These are phyloP conservation scores for Nyctereutes procyonoides DNA, from an alignment of 2,113 vertebrate genomes.

Conservation along the genomic window DNA sequence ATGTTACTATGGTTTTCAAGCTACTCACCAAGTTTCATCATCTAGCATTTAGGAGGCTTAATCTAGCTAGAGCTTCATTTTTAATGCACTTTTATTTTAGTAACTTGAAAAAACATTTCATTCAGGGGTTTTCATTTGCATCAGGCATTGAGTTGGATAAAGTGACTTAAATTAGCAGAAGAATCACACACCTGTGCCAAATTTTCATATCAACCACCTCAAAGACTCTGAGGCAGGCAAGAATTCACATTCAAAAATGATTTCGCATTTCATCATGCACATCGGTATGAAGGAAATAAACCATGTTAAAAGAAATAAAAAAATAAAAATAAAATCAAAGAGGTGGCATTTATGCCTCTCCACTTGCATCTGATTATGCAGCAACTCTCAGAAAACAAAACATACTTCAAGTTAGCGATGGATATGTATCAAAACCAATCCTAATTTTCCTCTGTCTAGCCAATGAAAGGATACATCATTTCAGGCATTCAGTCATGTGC, in stretches of 20 bases:
- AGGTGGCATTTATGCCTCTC: constrained; percentile 48
- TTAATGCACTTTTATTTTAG: constrained; percentile 60
- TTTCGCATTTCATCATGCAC: constrained; percentile 65
- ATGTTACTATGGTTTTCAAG: background rate
- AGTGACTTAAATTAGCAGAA: constrained; percentile 79
- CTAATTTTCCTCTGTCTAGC: constrained; percentile 15
- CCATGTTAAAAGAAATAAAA: constrained; percentile 23
- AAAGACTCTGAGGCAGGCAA: constrained; percentile 72
- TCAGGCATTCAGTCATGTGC: background rate
- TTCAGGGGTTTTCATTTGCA: constrained; percentile 74
- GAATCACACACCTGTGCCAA: constrained; percentile 81
- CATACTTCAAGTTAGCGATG: constrained; percentile 3
- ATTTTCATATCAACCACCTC: constrained; percentile 74
- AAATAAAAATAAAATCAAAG: constrained; percentile 60
- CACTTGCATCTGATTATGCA: constrained; percentile 51
- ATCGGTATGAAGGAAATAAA: constrained; percentile 60
- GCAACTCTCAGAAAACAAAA: constrained; percentile 62
- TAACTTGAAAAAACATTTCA: constrained; percentile 71
- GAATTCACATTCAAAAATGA: constrained; percentile 74
- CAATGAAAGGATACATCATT: background rate
- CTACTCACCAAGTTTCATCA: background rate
- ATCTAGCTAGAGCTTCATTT: constrained; percentile 51
- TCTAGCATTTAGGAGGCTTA: constrained; percentile 38
- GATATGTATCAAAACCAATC: constrained; percentile 66
- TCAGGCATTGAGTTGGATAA: constrained; percentile 74